These are phyloP conservation scores for Acrocephalus kingi DNA, from an alignment of 2,113 vertebrate genomes.

Conservation along the genomic window DNA sequence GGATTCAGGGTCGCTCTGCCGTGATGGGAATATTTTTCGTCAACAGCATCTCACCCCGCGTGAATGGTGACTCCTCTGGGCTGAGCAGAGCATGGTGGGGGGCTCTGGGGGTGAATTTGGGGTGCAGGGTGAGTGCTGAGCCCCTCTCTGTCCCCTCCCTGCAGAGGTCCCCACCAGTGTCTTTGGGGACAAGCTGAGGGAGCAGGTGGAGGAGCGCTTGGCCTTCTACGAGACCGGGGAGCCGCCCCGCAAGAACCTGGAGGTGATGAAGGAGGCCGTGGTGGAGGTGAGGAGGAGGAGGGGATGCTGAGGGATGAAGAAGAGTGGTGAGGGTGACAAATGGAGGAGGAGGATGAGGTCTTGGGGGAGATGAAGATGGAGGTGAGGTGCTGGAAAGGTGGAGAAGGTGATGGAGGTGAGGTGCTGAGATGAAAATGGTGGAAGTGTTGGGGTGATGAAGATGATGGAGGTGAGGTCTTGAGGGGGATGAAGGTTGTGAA, in stretches of 20 bases:
- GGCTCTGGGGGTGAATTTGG: background rate
- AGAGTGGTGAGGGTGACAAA: fast-evolving
- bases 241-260: constrained; percentile 89
- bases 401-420: background rate
- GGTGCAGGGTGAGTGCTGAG: background rate
- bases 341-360: background rate
- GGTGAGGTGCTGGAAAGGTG: background rate
- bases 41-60: constrained; percentile 87
- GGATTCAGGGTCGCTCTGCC: constrained; percentile 11
- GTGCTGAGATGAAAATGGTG: fast-evolving
- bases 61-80: constrained; percentile 82
- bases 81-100: constrained; percentile 79
- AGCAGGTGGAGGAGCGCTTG: constrained; percentile 92
- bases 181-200: constrained; percentile 90
- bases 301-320: background rate
- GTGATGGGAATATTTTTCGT: constrained; percentile 98
- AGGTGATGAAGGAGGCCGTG: constrained; percentile 92
- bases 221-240: constrained; percentile 93
- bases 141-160: background rate
- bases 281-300: constrained; percentile 75
- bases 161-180: constrained; percentile 90
- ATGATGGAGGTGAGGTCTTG: background rate
- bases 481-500: no score
- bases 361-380: no score
- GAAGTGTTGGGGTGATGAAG: background rate